Evolutionary conservation across 2,113 vertebrate species (phyloP).

Genomic region (Chaetops frenatus): DNA sequence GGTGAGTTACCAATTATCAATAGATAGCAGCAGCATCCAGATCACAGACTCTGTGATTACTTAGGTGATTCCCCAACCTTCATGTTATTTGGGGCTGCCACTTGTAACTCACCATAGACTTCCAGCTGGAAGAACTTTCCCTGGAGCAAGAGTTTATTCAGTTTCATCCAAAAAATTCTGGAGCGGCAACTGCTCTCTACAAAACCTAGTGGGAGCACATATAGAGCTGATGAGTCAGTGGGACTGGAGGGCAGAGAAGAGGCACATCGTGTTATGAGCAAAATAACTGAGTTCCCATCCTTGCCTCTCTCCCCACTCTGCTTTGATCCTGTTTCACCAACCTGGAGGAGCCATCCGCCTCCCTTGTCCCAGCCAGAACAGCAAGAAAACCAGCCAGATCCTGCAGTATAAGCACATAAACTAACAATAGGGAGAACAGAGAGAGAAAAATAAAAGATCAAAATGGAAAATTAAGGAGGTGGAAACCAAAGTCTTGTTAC

Average conservation of each 20-base stretch:
- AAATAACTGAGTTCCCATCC: neutral
- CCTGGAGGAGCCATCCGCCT: neutral
- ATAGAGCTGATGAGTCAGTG: neutral
- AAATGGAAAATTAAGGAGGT: neutral
- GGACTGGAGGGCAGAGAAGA: neutral
- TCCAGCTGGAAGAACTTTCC: slow-evolving; percentile 42
- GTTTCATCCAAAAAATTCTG: slow-evolving; percentile 56
- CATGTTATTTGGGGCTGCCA: neutral
- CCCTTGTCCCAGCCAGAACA: neutral
- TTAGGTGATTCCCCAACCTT: neutral
- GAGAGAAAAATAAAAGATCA: neutral
- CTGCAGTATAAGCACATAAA: neutral
- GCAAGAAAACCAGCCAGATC: neutral
- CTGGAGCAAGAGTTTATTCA: slow-evolving; percentile 24
- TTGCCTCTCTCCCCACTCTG: neutral
- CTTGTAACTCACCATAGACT: slow-evolving; percentile 40
- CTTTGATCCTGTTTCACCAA: neutral
- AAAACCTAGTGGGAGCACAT: slow-evolving; percentile 7
- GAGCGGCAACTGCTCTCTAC: slow-evolving; percentile 6
- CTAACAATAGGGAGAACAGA: neutral
- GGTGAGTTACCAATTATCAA: neutral
- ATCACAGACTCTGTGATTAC: neutral
- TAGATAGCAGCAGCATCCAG: neutral
- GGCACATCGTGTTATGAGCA: neutral
- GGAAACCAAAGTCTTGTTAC: neutral